A percentile compares a stretch with the other conserved stretches of the same genome.
Conservation (phyloP, 2,113 vertebrate genomes). For the Naja naja region DNA sequence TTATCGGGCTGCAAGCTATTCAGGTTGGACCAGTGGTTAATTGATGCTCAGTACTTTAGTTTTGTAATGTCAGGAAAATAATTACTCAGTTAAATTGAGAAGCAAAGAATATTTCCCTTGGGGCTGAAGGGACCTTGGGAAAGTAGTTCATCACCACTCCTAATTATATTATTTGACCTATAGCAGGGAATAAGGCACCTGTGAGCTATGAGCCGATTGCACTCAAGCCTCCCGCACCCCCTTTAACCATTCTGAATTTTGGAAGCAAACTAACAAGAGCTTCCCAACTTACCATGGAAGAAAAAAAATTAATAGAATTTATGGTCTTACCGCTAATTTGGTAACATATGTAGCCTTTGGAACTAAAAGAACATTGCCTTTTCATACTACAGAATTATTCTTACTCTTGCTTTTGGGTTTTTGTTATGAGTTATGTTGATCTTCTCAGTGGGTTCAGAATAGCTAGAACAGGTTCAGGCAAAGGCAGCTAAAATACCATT, state of each 20-base stretch:
- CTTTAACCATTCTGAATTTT: not conserved
- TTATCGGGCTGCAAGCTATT: not conserved
- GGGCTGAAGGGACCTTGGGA: not conserved
- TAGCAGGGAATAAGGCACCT: not conserved
- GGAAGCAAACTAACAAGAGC: not conserved
- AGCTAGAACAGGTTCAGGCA: not conserved
- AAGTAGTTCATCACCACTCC: not conserved
- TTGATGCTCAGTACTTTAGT: not conserved
- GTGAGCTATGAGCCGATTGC: not conserved
- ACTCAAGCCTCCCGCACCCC: not conserved
- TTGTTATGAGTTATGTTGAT: not conserved
- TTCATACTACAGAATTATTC: not conserved
- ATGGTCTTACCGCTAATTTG: not conserved
- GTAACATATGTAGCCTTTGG: not conserved
- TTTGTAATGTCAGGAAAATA: not conserved
- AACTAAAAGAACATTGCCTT: not conserved
- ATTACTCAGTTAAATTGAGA: not conserved
- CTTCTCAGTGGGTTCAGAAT: not conserved
- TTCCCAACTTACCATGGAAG: not conserved
- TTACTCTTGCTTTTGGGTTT: not conserved
- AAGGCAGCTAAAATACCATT: not conserved
- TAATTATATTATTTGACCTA: not conserved
- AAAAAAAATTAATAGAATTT: not conserved
- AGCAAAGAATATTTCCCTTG: not conserved
- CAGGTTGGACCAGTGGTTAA: not conserved